phyloP scores from a whole-genome alignment of 2,888 invertebrate genomes.

The Tuta absoluta region DNA sequence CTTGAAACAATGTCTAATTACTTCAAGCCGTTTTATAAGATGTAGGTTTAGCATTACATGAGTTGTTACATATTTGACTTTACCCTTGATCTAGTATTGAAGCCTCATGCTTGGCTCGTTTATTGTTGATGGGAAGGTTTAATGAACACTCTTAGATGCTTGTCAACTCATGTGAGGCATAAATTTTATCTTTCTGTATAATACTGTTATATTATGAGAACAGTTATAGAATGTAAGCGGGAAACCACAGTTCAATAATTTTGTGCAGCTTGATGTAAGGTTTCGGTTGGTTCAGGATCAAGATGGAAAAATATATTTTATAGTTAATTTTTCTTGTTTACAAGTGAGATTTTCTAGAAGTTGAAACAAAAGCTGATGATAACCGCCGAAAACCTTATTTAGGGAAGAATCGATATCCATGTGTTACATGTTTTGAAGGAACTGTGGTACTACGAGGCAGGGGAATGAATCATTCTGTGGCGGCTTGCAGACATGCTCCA shows the following conservation, averaged over 20 bases:
- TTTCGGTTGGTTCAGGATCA: constrained; percentile 43
- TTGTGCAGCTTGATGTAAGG: constrained; percentile 31
- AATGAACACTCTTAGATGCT: background rate
- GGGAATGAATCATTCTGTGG: constrained; percentile 62
- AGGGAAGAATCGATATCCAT: background rate
- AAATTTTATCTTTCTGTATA: constrained; percentile 18
- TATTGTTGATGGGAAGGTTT: constrained; percentile 13
- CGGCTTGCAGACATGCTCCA: constrained; percentile 67
- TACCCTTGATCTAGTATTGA: constrained; percentile 8
- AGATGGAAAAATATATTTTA: constrained; percentile 49
- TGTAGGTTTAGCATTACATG: constrained; percentile 50
- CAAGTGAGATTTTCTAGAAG: constrained; percentile 38
- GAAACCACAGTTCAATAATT: constrained; percentile 48
- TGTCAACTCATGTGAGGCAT: constrained; percentile 20
- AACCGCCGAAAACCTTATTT: background rate
- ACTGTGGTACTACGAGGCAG: constrained; percentile 68
- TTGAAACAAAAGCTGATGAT: constrained; percentile 11
- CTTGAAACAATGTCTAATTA: constrained; percentile 64
- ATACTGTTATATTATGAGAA: constrained; percentile 32
- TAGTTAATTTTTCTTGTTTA: constrained; percentile 47
- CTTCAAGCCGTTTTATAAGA: constrained; percentile 58
- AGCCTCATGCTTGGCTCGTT: background rate
- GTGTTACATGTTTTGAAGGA: constrained; percentile 28
- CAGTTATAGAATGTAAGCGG: constrained; percentile 47
- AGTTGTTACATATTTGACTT: constrained; percentile 34